A percentile compares a stretch with the other conserved stretches of the same genome.
phyloP scores from a whole-genome alignment of 2,888 invertebrate genomes.

The Hermodice carunculata region DNA sequence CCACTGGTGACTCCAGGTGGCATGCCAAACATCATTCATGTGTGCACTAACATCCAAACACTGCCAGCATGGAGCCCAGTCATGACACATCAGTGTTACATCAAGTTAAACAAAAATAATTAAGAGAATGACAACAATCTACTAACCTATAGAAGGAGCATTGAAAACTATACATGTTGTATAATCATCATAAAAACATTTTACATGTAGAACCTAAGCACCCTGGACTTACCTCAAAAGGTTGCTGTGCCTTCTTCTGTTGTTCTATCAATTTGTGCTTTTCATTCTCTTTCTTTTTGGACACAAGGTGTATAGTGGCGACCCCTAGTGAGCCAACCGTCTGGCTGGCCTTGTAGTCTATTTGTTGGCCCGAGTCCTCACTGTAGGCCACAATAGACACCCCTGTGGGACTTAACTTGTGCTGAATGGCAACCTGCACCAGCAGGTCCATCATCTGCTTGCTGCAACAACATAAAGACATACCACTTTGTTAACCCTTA shows the following conservation, averaged over 20 bases:
- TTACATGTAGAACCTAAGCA: no score
- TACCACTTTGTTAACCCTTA: background rate
- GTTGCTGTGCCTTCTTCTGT: background rate
- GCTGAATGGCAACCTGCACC: slow-evolving; percentile 79
- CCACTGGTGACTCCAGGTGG: no score
- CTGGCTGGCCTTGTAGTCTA: slow-evolving; percentile 82
- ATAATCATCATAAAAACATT: no score
- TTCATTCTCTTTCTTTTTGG: background rate
- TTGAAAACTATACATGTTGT: no score
- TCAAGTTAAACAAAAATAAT: no score
- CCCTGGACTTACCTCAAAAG: slow-evolving; percentile 15
- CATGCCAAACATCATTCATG: no score
- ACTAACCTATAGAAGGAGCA: no score
- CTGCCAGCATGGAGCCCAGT: no score
- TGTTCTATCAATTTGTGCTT: no score
- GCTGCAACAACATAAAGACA: slow-evolving; percentile 70
- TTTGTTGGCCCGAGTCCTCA: slow-evolving; percentile 72
- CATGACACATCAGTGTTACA: no score
- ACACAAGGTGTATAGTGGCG: slow-evolving; percentile 8
- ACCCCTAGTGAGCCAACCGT: slow-evolving; percentile 77
- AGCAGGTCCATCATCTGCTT: slow-evolving; percentile 85
- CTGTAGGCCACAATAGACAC: slow-evolving; percentile 77
- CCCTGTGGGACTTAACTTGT: slow-evolving; percentile 78
- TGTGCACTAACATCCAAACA: no score
- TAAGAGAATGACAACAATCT: no score